These are phyloP conservation scores for Boleophthalmus pectinirostris DNA, from an alignment of 2,113 vertebrate species.

Conservation along the genomic window DNA sequence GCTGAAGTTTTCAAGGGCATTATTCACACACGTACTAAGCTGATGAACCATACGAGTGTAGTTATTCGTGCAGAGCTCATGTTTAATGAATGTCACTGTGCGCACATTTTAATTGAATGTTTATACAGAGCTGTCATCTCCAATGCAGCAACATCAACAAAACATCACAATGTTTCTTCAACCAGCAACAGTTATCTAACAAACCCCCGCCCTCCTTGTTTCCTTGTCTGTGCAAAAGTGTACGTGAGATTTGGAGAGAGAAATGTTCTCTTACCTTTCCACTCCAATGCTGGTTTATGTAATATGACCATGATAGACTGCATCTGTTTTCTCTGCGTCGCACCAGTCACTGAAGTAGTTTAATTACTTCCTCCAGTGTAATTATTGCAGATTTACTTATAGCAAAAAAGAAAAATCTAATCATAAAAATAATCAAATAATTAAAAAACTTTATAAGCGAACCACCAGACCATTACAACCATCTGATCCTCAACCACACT, in stretches of 20 bases:
- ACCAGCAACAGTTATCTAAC: not conserved
- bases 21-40: slow-evolving; percentile 32
- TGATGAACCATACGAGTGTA: slow-evolving; percentile 15
- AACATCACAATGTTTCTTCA: slow-evolving; percentile 9
- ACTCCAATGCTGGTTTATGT: too few species aligned
- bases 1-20: slow-evolving; percentile 18
- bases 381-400: not conserved
- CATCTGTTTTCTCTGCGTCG: not conserved
- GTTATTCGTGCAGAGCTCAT: slow-evolving; percentile 52
- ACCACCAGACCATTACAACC: too few species aligned
- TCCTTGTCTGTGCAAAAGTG: not conserved
- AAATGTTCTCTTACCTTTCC: too few species aligned
- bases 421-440: too few species aligned
- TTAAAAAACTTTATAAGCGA: not conserved
- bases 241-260: not conserved
- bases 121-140: slow-evolving; percentile 44
- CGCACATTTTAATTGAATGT: slow-evolving; percentile 48
- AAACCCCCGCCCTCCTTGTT: not conserved
- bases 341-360: not conserved
- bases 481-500: too few species aligned
- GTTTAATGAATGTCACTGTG: slow-evolving; percentile 52
- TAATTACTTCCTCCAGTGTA: not conserved
- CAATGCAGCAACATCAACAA: slow-evolving; percentile 20
- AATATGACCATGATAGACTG: not conserved
- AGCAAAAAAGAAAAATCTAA: too few species aligned